phyloP scores from a whole-genome alignment of 2,888 invertebrate genomes.

The Drosophila recens region DNA sequence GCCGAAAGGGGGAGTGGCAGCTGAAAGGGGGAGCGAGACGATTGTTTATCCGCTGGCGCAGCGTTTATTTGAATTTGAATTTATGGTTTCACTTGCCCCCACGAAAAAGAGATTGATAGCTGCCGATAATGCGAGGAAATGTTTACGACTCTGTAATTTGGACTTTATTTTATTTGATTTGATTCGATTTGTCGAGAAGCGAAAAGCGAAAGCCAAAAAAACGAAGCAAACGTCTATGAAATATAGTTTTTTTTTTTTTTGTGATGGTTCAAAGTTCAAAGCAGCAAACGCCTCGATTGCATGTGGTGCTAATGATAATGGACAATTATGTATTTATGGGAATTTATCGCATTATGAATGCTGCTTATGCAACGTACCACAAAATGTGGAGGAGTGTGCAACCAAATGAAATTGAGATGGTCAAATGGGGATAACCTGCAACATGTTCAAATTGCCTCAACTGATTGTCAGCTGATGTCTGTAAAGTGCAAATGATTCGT shows the following conservation, averaged over 20 bases:
- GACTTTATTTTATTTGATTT: conserved; percentile 76
- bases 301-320: conserved; percentile 69
- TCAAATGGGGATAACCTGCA: background rate
- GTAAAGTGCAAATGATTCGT: conserved; percentile 64
- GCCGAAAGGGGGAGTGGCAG: background rate
- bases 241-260: background rate
- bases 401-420: conserved; percentile 17
- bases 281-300: conserved; percentile 45
- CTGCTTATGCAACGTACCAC: conserved; percentile 55
- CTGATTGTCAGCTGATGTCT: conserved; percentile 35
- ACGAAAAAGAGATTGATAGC: conserved; percentile 74
- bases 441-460: conserved; percentile 14
- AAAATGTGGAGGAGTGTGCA: conserved; percentile 35
- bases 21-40: background rate
- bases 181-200: conserved; percentile 58
- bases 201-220: conserved; percentile 52
- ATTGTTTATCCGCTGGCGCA: conserved; percentile 44
- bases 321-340: conserved; percentile 52
- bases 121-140: conserved; percentile 79
- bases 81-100: conserved; percentile 80
- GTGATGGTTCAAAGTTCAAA: conserved; percentile 62
- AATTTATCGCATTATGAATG: conserved; percentile 52
- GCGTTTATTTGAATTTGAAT: conserved; percentile 77
- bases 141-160: conserved; percentile 81
- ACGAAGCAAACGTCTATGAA: background rate